These are phyloP conservation scores for Neomonachus schauinslandi DNA, from an alignment of 2,113 vertebrate genomes.

Conservation along the genomic window DNA sequence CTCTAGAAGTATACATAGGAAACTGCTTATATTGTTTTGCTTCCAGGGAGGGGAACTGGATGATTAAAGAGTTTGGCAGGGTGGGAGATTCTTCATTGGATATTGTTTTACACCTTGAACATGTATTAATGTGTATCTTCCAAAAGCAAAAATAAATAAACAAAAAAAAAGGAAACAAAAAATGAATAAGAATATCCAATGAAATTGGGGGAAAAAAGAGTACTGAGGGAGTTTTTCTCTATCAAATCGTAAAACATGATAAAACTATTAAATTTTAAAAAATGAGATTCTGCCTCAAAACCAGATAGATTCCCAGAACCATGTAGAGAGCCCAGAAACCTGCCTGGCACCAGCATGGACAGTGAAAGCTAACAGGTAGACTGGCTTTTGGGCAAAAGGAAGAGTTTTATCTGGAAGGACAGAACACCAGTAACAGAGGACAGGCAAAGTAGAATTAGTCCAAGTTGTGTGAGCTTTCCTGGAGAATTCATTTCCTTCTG, in stretches of 20 bases:
- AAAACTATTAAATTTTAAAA: not conserved
- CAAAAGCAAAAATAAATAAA: constrained; percentile 20
- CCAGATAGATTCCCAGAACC: not conserved
- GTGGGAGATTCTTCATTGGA: not conserved
- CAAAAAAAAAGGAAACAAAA: not conserved
- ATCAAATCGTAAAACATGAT: not conserved
- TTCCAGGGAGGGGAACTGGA: not conserved
- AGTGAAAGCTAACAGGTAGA: not conserved
- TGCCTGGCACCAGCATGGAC: not conserved
- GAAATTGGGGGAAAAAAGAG: not conserved
- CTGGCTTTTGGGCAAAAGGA: not conserved
- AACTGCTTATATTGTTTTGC: not conserved
- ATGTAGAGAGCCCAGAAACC: not conserved
- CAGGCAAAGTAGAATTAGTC: not conserved
- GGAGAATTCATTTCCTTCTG: not conserved
- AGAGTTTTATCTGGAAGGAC: not conserved
- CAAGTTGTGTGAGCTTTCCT: not conserved
- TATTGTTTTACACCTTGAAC: not conserved
- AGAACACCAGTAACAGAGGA: not conserved
- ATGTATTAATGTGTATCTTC: not conserved
- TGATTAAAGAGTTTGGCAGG: not conserved
- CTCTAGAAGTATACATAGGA: not conserved
- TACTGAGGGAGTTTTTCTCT: not conserved
- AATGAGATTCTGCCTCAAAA: not conserved
- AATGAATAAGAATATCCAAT: not conserved